Evolutionary conservation across 53 echinoderm and acorn worm genomes (phyloP).

Genomic region (Crossaster papposus): DNA sequence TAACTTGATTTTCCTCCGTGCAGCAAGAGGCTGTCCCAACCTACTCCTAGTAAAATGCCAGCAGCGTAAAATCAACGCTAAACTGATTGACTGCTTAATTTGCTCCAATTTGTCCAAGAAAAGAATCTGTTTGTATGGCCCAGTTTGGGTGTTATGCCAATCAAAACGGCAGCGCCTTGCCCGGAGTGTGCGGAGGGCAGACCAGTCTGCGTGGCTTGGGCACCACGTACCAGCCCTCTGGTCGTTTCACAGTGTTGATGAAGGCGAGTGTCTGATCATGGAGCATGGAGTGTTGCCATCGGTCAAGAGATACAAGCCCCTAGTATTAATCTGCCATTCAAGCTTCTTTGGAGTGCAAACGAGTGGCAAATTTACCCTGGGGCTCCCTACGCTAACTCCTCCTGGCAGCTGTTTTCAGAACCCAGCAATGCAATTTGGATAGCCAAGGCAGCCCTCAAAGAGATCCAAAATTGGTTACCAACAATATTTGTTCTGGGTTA

Average conservation of each 20-base stretch:
- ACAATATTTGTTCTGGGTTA: conserved; percentile 44
- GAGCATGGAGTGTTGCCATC: conserved; percentile 23
- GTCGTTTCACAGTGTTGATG: conserved; percentile 7
- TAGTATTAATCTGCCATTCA: conserved; percentile 56
- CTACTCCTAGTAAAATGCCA: conserved; percentile 43
- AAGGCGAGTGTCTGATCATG: background rate
- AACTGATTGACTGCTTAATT: conserved; percentile 62
- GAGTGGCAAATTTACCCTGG: conserved; percentile 44
- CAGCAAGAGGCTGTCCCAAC: conserved; percentile 24
- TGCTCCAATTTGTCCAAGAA: conserved; percentile 55
- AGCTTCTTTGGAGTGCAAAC: conserved; percentile 55
- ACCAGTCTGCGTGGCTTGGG: background rate
- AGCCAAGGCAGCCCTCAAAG: conserved; percentile 15
- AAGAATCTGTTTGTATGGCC: conserved; percentile 62
- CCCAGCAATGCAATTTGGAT: conserved; percentile 42
- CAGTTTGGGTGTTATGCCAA: conserved; percentile 52
- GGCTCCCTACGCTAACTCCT: conserved; percentile 27
- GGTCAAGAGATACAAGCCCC: conserved; percentile 43
- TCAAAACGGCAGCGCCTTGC: conserved; percentile 21
- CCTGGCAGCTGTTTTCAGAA: conserved; percentile 40
- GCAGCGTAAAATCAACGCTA: conserved; percentile 58
- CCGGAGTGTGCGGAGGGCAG: background rate
- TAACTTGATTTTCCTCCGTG: conserved; percentile 38
- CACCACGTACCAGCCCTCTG: conserved; percentile 34
- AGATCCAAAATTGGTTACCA: conserved; percentile 35